Percentiles rank a stretch among this genome's conserved stretches.
Evolutionary conservation across 2,113 vertebrate genomes (phyloP).

Genomic region (Eulemur rufifrons): DNA sequence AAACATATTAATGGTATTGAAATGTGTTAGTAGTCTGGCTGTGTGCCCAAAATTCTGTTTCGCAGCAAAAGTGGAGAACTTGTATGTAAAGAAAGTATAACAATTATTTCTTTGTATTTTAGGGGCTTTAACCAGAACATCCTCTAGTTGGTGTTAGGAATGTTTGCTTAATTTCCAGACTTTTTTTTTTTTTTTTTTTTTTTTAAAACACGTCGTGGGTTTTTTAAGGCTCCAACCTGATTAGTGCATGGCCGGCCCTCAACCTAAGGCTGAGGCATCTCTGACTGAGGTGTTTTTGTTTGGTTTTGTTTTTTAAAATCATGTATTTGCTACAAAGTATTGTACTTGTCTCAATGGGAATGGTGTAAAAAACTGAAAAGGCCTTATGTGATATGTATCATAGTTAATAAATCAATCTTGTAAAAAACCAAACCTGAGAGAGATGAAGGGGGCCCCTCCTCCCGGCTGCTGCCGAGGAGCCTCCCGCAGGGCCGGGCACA

Average conservation of each 20-base stretch:
- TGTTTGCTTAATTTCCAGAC: conserved; percentile 88
- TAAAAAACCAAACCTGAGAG: conserved; percentile 81
- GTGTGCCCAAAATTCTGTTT: conserved; percentile 78
- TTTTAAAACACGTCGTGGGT: conserved; percentile 73
- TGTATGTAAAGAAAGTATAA: conserved; percentile 86
- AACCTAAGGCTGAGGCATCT: conserved; percentile 68
- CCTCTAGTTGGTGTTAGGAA: conserved; percentile 91
- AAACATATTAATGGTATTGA: conserved; percentile 80
- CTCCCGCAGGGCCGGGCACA: no score
- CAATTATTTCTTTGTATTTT: conserved; percentile 88
- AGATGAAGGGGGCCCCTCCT: neutral
- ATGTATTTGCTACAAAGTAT: conserved; percentile 91
- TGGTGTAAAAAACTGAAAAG: conserved; percentile 94
- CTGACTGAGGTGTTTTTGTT: conserved; percentile 71
- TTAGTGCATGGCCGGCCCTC: conserved; percentile 92
- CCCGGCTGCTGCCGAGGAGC: no score
- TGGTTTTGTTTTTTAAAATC: conserved; percentile 83
- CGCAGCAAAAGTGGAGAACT: conserved; percentile 82
- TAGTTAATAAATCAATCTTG: conserved; percentile 99
- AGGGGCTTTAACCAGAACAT: conserved; percentile 86
- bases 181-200: conserved; percentile 78
- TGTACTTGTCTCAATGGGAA: conserved; percentile 95
- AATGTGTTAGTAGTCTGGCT: conserved; percentile 88
- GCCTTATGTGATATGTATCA: conserved; percentile 97
- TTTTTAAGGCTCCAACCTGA: conserved; percentile 78